phyloP scores from a whole-genome alignment of 2,113 vertebrate species.

The Ornithorhynchus anatinus region DNA sequence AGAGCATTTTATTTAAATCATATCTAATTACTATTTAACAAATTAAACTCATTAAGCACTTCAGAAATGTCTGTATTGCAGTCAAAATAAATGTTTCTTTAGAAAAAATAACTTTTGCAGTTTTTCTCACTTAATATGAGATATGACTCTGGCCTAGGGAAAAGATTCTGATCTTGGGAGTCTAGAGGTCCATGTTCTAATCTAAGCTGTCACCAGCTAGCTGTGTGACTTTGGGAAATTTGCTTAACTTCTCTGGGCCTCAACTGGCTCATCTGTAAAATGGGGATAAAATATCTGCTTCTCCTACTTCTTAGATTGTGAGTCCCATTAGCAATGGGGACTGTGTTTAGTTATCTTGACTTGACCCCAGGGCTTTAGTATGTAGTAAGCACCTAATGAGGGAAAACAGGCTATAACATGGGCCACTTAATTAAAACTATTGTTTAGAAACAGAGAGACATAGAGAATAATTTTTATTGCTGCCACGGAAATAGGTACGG shows the following conservation, averaged over 20 bases:
- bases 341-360: background rate
- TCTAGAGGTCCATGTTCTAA: background rate
- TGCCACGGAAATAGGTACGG: too few relatives aligned
- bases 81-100: slow-evolving; percentile 6
- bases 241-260: background rate
- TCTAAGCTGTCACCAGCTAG: background rate
- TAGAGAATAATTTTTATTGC: too few relatives aligned
- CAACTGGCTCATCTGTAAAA: background rate
- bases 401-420: too few relatives aligned
- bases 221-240: background rate
- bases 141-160: background rate
- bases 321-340: too few relatives aligned
- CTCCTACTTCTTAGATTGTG: too few relatives aligned
- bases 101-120: background rate
- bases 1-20: slow-evolving; percentile 49
- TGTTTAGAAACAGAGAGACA: too few relatives aligned
- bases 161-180: background rate
- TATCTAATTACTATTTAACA: slow-evolving; percentile 34
- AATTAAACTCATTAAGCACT: slow-evolving; percentile 29
- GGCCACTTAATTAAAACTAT: too few relatives aligned
- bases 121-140: background rate
- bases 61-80: slow-evolving; percentile 18
- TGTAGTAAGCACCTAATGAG: too few relatives aligned
- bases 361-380: too few relatives aligned
- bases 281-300: too few relatives aligned